These are phyloP conservation scores for Podotricha telesiphe DNA, from an alignment of 2,888 invertebrate species.

Conservation along the genomic window DNA sequence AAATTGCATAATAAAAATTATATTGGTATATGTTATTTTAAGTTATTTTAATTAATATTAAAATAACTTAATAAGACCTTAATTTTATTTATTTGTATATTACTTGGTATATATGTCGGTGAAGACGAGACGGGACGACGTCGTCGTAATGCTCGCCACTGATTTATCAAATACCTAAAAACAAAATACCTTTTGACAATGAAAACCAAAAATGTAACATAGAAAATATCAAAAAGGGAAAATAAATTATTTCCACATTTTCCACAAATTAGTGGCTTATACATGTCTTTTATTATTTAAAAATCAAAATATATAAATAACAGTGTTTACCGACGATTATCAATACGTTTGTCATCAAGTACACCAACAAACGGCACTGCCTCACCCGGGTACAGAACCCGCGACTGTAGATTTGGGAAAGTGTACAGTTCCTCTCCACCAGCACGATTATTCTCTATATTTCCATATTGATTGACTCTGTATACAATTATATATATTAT, in stretches of 20 bases:
- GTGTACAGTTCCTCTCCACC: not conserved
- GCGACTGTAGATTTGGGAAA: constrained; percentile 44
- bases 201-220: not conserved
- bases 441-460: not conserved
- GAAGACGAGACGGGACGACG: constrained; percentile 45
- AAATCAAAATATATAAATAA: not conserved
- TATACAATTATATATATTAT: too few relatives aligned
- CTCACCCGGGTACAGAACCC: constrained; percentile 60
- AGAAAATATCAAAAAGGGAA: not conserved
- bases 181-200: not conserved
- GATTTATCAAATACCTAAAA: constrained; percentile 59
- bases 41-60: too few relatives aligned
- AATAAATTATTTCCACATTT: not conserved
- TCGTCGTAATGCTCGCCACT: constrained; percentile 57
- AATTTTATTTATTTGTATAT: too few relatives aligned
- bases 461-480: not conserved
- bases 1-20: too few relatives aligned
- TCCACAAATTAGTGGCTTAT: too few relatives aligned
- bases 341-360: constrained; percentile 50
- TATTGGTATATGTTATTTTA: too few relatives aligned
- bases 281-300: too few relatives aligned
- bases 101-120: not conserved
- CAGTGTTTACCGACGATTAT: constrained; percentile 50
- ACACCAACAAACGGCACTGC: constrained; percentile 64
- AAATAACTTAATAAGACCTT: too few relatives aligned